A percentile compares a stretch with the other conserved stretches of the same genome.
phyloP scores from a whole-genome alignment of 2,888 invertebrate species.

The Sycophila texana region DNA sequence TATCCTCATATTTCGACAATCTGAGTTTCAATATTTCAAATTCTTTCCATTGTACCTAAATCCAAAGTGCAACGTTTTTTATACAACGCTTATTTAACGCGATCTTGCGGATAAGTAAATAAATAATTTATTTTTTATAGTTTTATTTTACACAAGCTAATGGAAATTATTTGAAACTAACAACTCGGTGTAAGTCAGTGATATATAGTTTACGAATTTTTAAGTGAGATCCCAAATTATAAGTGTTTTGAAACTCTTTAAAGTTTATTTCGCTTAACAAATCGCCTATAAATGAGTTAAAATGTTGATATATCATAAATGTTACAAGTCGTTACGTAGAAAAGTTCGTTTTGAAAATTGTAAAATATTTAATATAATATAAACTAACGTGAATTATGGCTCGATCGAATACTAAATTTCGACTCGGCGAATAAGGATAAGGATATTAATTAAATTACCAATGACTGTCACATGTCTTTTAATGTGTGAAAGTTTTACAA shows the following conservation, averaged over 20 bases:
- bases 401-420: conserved; percentile 7
- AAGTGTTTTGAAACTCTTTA: background rate
- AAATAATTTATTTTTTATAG: conserved; percentile 2
- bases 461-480: conserved; percentile 10
- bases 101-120: background rate
- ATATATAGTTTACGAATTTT: background rate
- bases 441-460: conserved; percentile 1
- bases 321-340: background rate
- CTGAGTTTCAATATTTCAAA: background rate
- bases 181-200: background rate
- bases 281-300: too few species aligned
- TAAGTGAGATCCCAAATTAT: background rate
- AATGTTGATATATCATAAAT: background rate
- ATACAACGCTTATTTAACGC: background rate
- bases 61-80: conserved; percentile 7
- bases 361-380: conserved; percentile 14
- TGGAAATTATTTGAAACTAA: background rate
- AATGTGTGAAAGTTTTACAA: conserved; percentile 10
- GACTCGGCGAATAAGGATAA: background rate
- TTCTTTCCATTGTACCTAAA: conserved; percentile 1
- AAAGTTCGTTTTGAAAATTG: conserved; percentile 28
- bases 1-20: background rate
- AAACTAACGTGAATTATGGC: conserved; percentile 16
- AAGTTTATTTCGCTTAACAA: too few species aligned
- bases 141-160: background rate